Evolutionary conservation across 2,113 vertebrate genomes (phyloP), one percentile per base, ranked within the genome.

Genomic region (Peromyscus polionotus): DNA sequence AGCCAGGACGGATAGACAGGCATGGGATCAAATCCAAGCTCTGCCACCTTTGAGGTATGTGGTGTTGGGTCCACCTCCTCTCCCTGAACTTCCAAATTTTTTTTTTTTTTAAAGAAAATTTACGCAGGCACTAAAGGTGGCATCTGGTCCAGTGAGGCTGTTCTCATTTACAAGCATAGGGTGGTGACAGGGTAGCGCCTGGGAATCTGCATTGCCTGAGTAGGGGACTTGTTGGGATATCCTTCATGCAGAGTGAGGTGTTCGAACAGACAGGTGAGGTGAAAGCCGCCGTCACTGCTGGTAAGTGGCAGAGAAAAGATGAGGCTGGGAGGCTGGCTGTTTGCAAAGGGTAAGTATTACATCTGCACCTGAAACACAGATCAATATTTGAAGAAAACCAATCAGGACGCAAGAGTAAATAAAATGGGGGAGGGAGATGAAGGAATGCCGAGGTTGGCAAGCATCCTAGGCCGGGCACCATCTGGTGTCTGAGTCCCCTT

Each of bases 401-500:
- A 92, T 70, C 63, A 79, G 94, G 90, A 87, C 83, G 67, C 84
- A 54, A 88, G 95, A 97, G 79, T 76, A 95, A 96, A 96, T 95
- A 93, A 65, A 94, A 93, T 28, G 36, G 54, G 24, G 42, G 42
- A 22, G 19, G 61, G 84, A 42, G 28, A 45, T 16, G 91, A 90
- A 61, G 91, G 91, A 68, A 85, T 1, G 84, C 68, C 57, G 26
- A 33, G 79, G 54, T 20, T 90, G 96, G 93, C 91, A 24, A 84
- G 81, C 51, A n/a, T 93, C 45, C 77, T 81, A 14, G 81, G 0
- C 48, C 20, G n/a, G 19, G 45, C 48, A 31, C 81, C 87, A 36
- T 61, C 42, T 83, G 87, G 36, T 6, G 22, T 90, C 87, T 76
- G 68, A 93, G 73, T 95, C 63, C 79, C 90, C 39, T 24, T 61